These are phyloP conservation scores for Propithecus deckenii DNA, from an alignment of 2,797 vertebrate genomes.

Conservation along the genomic window DNA sequence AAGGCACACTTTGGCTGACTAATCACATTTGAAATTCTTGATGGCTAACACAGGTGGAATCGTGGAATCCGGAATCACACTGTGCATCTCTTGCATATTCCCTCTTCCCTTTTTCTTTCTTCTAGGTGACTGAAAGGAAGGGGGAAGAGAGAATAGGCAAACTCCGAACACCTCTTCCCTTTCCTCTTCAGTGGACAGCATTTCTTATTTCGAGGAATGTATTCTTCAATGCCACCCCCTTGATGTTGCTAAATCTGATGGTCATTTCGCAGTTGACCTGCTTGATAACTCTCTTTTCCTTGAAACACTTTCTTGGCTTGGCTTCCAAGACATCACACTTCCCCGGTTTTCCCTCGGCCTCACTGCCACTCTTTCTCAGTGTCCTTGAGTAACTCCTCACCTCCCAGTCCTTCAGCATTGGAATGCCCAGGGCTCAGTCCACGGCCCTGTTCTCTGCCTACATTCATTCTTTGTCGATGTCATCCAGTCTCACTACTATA, in stretches of 20 bases:
- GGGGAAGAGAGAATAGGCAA: not conserved
- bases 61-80: not conserved
- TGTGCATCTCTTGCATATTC: rapidly evolving
- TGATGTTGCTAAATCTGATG: not conserved
- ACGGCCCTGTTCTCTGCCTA: not conserved
- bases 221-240: not conserved
- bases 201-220: not conserved
- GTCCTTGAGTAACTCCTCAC: not conserved
- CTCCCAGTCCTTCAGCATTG: not conserved
- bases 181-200: not conserved
- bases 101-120: not conserved
- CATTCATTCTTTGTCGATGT: not conserved
- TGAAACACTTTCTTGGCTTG: not conserved
- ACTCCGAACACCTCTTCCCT: not conserved
- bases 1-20: not conserved
- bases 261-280: not conserved
- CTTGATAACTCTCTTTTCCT: not conserved
- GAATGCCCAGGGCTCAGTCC: not conserved
- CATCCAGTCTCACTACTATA: not conserved
- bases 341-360: not conserved
- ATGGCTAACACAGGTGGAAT: rapidly evolving
- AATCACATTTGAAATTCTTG: not conserved
- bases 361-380: not conserved
- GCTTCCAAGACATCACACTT: not conserved
- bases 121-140: not conserved